These are phyloP conservation scores for Macrobrachium rosenbergii DNA, from an alignment of 1,140 invertebrate genomes.

Conservation along the genomic window DNA sequence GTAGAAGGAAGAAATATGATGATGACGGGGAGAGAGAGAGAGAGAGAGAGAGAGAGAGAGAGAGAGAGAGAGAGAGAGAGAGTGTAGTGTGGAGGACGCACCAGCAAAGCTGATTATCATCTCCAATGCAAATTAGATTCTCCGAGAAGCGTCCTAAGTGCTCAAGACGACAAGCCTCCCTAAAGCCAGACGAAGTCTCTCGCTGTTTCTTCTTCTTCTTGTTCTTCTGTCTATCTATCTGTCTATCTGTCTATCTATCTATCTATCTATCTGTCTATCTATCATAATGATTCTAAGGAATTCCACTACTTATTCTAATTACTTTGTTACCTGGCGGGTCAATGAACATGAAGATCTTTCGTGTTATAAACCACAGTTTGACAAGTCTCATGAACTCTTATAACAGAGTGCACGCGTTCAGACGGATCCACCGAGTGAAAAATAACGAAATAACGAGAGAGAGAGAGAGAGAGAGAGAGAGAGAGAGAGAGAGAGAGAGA, in stretches of 20 bases:
- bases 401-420: not conserved
- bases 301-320: not conserved
- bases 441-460: not conserved
- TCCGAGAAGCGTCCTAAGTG: slow-evolving; percentile 59
- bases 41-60: not conserved
- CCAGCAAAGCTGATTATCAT: slow-evolving; percentile 61
- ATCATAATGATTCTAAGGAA: not conserved
- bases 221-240: not conserved
- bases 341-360: too few species aligned
- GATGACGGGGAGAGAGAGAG: not conserved
- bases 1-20: not conserved
- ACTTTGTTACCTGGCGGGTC: too few species aligned
- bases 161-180: slow-evolving; percentile 40
- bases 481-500: not conserved
- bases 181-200: slow-evolving; percentile 51
- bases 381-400: not conserved
- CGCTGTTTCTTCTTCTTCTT: slow-evolving; percentile 31
- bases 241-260: too few species aligned
- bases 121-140: slow-evolving; percentile 63
- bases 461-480: slow-evolving; percentile 27
- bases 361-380: too few species aligned
- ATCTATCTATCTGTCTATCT: not conserved
- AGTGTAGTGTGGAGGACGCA: slow-evolving; percentile 4
- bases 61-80: slow-evolving; percentile 22
- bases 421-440: not conserved